Percentiles rank a stretch among this genome's conserved stretches.
These are phyloP conservation scores for Drosophila sp. DNA, from an alignment of 1,140 invertebrate genomes.

Conservation along the genomic window DNA sequence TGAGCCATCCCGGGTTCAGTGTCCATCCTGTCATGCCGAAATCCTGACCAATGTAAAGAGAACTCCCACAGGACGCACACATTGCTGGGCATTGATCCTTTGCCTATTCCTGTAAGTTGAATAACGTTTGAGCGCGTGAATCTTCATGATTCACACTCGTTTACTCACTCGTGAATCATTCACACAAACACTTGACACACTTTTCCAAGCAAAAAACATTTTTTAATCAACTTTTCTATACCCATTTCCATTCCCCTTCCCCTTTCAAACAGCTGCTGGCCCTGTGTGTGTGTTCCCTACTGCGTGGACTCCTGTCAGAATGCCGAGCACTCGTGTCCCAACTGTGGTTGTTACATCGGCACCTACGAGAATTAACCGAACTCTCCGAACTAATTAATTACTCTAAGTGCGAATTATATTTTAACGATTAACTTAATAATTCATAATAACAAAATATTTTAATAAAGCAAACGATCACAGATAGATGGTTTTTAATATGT, in stretches of 20 bases:
- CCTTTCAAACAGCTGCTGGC: conserved; percentile 85
- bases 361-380: conserved; percentile 83
- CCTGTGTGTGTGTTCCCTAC: conserved; percentile 88
- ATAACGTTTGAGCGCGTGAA: background rate
- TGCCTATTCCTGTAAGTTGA: conserved; percentile 86
- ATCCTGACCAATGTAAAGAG: conserved; percentile 85
- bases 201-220: conserved; percentile 4
- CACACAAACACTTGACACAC: background rate
- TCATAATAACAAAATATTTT: background rate
- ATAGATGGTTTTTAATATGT: background rate
- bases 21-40: conserved; percentile 86
- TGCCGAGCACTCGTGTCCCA: conserved; percentile 89
- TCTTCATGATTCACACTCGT: background rate
- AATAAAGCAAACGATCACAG: background rate
- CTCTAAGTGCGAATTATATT: conserved; percentile 25
- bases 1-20: conserved; percentile 83
- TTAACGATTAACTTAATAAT: conserved; percentile 10
- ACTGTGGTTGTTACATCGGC: conserved; percentile 88
- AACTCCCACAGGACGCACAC: conserved; percentile 86
- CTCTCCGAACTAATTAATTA: background rate
- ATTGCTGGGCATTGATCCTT: conserved; percentile 86
- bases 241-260: background rate
- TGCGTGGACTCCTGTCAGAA: conserved; percentile 88
- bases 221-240: conserved; percentile 12
- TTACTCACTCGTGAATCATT: conserved; percentile 25